These are phyloP conservation scores for Microtus montanus DNA, from an alignment of 2,113 vertebrate species.

Conservation along the genomic window DNA sequence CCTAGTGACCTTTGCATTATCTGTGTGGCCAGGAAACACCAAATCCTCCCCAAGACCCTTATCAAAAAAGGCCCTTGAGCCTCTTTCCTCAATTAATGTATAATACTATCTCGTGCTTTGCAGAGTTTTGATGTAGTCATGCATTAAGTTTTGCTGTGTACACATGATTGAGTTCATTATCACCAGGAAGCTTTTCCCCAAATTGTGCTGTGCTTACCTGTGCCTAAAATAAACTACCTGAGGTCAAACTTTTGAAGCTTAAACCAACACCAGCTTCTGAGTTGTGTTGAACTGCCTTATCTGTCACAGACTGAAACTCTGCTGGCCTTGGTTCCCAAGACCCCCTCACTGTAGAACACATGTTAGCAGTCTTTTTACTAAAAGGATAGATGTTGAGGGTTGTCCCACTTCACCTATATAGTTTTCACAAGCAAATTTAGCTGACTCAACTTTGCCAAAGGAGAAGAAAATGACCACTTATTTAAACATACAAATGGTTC, in stretches of 20 bases:
- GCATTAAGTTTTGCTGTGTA: background rate
- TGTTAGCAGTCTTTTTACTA: background rate
- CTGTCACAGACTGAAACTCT: background rate
- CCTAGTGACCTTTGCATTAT: background rate
- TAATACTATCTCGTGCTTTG: background rate
- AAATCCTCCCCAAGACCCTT: background rate
- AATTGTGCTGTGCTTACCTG: background rate
- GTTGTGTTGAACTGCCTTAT: background rate
- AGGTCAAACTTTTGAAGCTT: background rate
- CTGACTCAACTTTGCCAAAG: background rate
- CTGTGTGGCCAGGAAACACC: background rate
- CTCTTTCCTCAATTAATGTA: background rate
- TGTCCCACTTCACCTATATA: background rate
- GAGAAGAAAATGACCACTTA: conserved; percentile 8
- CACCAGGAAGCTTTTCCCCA: background rate
- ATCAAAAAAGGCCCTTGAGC: background rate
- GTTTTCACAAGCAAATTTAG: conserved; percentile 32
- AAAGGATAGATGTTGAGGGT: background rate
- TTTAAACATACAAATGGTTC: background rate
- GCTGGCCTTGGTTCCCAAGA: background rate
- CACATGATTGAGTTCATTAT: background rate
- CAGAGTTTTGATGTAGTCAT: background rate
- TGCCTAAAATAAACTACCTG: background rate
- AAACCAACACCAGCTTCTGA: background rate
- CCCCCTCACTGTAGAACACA: background rate